phyloP scores from a whole-genome alignment of 2,888 invertebrate genomes.

The Gandaritis pyraliata region DNA sequence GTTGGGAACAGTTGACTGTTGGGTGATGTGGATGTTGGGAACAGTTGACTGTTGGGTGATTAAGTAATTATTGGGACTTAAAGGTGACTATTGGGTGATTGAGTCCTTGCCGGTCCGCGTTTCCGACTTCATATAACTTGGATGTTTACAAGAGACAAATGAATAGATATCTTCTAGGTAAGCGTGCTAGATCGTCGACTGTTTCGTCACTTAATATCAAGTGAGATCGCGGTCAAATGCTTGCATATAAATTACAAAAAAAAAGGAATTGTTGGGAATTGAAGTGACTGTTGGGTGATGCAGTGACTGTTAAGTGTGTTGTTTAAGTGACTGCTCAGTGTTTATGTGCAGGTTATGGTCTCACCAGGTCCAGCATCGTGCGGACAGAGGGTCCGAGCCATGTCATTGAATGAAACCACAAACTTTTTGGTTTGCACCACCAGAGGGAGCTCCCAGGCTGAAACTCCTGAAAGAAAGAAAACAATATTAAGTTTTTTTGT shows the following conservation, averaged over 20 bases:
- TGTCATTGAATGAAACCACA: conserved; percentile 69
- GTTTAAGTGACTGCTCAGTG: not conserved
- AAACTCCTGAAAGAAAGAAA: conserved; percentile 79
- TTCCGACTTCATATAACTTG: no score
- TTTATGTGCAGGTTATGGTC: no score
- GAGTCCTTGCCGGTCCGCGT: not conserved
- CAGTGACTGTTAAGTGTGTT: not conserved
- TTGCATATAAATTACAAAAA: no score
- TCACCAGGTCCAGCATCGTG: conserved; percentile 78
- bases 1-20: no score
- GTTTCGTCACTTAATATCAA: no score
- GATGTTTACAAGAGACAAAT: no score
- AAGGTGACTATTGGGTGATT: not conserved
- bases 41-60: not conserved
- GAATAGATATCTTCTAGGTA: no score
- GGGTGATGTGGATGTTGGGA: not conserved
- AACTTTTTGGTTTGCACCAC: conserved; percentile 77
- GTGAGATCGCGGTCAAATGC: no score
- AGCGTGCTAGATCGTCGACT: no score
- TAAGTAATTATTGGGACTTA: not conserved
- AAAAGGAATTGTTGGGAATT: not conserved
- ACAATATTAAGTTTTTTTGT: no score
- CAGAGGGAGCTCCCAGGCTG: conserved; percentile 92
- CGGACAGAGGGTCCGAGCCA: conserved; percentile 87
- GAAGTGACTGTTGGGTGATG: not conserved